Percentiles rank a stretch among this genome's conserved stretches.
Conservation (phyloP, 1,140 invertebrate genomes). For the Lasaia peninsularis region DNA sequence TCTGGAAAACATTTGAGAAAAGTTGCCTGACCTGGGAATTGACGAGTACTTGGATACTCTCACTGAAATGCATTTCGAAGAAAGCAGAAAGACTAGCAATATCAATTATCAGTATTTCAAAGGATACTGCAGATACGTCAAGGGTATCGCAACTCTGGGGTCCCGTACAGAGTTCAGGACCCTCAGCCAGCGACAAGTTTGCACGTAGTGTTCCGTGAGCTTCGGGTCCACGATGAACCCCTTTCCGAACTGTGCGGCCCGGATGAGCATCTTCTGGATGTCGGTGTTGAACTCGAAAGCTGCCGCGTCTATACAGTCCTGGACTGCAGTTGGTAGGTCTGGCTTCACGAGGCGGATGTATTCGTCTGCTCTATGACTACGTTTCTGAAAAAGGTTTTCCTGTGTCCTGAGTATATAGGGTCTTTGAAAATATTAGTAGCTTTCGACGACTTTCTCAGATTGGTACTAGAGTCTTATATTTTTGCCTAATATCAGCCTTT, state of each 20-base stretch:
- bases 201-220: slow-evolving; percentile 90
- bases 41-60: too few species aligned
- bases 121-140: slow-evolving; percentile 95
- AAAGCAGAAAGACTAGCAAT: too few species aligned
- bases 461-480: too few species aligned
- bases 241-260: slow-evolving; percentile 96
- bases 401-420: neutral
- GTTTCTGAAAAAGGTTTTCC: slow-evolving; percentile 82
- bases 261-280: slow-evolving; percentile 93
- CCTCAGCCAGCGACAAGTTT: slow-evolving; percentile 91
- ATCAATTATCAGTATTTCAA: slow-evolving; percentile 60
- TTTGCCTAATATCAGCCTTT: too few species aligned
- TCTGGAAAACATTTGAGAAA: too few species aligned
- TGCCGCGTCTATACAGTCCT: slow-evolving; percentile 94
- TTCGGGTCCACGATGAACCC: slow-evolving; percentile 87
- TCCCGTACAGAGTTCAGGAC: slow-evolving; percentile 95
- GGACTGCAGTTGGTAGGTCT: slow-evolving; percentile 87
- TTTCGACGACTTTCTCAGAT: too few species aligned
- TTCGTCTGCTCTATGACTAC: slow-evolving; percentile 94
- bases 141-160: slow-evolving; percentile 91
- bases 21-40: too few species aligned
- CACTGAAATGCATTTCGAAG: too few species aligned
- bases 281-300: slow-evolving; percentile 92
- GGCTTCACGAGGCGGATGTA: slow-evolving; percentile 93
- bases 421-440: too few species aligned